Base-by-base conservation (phyloP, 2,797 vertebrate species). In the Crocodylus rhombifer region DNA sequence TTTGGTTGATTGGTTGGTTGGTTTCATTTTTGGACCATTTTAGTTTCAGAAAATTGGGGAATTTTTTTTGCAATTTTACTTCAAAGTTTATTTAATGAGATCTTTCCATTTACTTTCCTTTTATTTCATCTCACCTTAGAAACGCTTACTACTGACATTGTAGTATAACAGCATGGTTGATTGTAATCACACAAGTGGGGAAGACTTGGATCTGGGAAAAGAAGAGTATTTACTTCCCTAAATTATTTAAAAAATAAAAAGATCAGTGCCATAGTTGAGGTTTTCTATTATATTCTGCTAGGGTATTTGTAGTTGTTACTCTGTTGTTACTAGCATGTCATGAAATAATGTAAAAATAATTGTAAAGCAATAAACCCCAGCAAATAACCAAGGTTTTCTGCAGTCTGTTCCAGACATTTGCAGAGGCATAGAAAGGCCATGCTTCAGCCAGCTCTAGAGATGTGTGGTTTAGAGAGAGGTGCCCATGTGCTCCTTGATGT, bases 21-120 rank as follows among this genome's bases (percentile, higher is more conserved):
- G 11, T 58, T 78, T 69, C 14, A 20, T 2, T 77, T 71, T 26
- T 55, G 4, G 67, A 75, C 65, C 26, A 2, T 61, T 94, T 86
- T 58, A 73, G 42, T 74, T 93, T 71, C 14, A 5, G 42, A 51
- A 51, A 51, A 51, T 51, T 14, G 14, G 69, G 18, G 85, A 79
- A 55, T 3, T 57, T 8, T 67, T 82, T 55, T 30, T 14, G 1
- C 2, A 13, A 23, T 1, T 71, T 73, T 58, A 55, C 82, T 95
- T 93, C 90, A 85, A 89, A 84, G 86, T 84, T 65, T 80, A 5
- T 58, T 89, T 76, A 92, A 85, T 61, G 82, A 86, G 12, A 10
- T 51, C 95, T 87, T 64, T 73, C 30, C 30, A 81, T 95, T 80
- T 80, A 26, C 60, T 91, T 90, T 76, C 42, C 67, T 1, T 10